Conservation (phyloP, 2,888 invertebrate genomes). For the Ecdyonurus torrentis region DNA sequence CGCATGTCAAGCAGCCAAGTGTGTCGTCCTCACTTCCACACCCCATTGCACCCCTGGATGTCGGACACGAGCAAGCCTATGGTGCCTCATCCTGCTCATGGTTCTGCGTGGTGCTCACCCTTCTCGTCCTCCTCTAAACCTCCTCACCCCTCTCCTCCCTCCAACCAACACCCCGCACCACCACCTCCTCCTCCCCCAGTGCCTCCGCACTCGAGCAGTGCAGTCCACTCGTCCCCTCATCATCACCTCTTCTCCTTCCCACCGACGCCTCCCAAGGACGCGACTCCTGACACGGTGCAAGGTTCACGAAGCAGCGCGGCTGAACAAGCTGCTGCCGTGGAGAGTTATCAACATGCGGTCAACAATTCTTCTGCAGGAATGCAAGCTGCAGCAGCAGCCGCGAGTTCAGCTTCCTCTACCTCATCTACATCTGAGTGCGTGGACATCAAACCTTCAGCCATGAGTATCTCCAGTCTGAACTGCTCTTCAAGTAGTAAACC, state of each 20-base stretch:
- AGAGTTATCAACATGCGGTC: conserved; percentile 11
- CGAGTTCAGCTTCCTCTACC: conserved; percentile 8
- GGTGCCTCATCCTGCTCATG: conserved; percentile 23
- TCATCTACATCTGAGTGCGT: conserved; percentile 6
- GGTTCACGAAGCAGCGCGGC: conserved; percentile 24
- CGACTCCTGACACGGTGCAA: conserved; percentile 66
- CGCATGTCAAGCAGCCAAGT: conserved; percentile 59
- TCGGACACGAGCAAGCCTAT: conserved; percentile 30
- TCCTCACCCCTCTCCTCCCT: conserved; percentile 47
- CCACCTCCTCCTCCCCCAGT: conserved; percentile 27
- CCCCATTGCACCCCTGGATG: conserved; percentile 79
- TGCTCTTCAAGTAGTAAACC: conserved; percentile 16
- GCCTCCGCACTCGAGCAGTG: conserved; percentile 25
- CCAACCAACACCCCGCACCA: conserved; percentile 26
- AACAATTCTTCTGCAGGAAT: conserved; percentile 21
- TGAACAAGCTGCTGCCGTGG: conserved; percentile 14
- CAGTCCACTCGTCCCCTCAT: conserved; percentile 24
- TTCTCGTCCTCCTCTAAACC: conserved; percentile 25
- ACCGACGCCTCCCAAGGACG: conserved; percentile 92
- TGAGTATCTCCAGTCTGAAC: conserved; percentile 9
- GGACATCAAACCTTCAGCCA: conserved; percentile 13
- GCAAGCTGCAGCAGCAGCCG: conserved; percentile 6
- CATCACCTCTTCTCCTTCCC: conserved; percentile 83
- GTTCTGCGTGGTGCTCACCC: conserved; percentile 23
- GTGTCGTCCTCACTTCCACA: conserved; percentile 88